Base-by-base conservation (phyloP, 2,888 invertebrate species). In the Baccha elongata region DNA sequence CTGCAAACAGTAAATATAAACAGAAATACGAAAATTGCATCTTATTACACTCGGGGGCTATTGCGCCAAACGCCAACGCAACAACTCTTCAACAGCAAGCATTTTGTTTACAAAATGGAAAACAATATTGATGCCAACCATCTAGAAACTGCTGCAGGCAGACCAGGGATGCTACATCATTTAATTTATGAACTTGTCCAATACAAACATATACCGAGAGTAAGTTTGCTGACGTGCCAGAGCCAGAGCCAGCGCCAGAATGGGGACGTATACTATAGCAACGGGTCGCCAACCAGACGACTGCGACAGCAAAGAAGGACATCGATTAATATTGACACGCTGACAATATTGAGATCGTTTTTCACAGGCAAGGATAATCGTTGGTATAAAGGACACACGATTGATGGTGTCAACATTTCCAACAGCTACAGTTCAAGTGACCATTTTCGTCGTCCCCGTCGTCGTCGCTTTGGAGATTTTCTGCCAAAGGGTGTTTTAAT, bases 221-320 rank as follows among this genome's bases (percentile, higher is more conserved):
- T 90, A 72, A 90, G 88, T 83, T 88, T 87, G 84, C 88, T 89
- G 76, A 89, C 88, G 81, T 90, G 90, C 86, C 86, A 80, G 62
- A 69, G 40, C 21, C 10, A 37, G 23, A 40, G 26, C 15, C 40
- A n/a, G 40, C 6, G 10, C 40, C 3, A 40, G 58, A 6, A 58
- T 23, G 40, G 26, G 8, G 11, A 50, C 26, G n/a, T 29, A n/a
- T n/a, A n/a, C n/a, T n/a, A n/a, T n/a, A 29, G 60, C 42, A 60
- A 58, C 32, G 71, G 69, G 72, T 62, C 79, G 50, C 62, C 62
- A 58, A 52, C 52, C 69, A 78, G 84, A 65, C 81, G 65, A 55
- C 58, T 65, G 60, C 62, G 35, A 50, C 15, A 60, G 53, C 65
- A 68, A 80, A 65, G 53, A 79, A 78, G 53, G 69, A 73, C 76